Percentiles rank a stretch among this genome's conserved stretches.
These are phyloP conservation scores for Limosa lapponica DNA, from an alignment of 2,797 vertebrate genomes.

Conservation along the genomic window DNA sequence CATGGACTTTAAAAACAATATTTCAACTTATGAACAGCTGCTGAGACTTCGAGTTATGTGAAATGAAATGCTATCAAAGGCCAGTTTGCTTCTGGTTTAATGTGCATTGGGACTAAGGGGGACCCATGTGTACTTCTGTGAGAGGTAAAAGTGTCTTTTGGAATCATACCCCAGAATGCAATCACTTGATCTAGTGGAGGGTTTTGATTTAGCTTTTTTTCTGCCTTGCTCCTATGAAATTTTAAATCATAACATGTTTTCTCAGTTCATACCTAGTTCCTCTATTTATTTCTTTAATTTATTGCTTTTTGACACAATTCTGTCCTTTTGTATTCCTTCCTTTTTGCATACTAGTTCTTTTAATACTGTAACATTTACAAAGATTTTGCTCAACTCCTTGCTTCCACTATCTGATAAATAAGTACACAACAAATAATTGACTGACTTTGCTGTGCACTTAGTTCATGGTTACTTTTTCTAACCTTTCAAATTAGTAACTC, in stretches of 20 bases:
- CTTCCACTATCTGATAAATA: not conserved
- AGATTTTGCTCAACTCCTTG: not conserved
- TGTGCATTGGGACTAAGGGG: rapidly evolving
- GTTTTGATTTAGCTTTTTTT: not conserved
- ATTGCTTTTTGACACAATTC: not conserved
- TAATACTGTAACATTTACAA: not conserved
- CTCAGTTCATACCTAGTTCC: not conserved
- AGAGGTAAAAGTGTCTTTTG: not conserved
- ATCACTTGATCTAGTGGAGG: not conserved
- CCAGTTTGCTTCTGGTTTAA: not conserved
- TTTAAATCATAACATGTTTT: not conserved
- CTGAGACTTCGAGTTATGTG: not conserved
- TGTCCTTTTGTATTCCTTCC: not conserved
- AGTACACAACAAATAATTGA: not conserved
- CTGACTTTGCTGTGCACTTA: not conserved
- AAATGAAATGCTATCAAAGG: not conserved
- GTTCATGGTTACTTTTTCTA: not conserved
- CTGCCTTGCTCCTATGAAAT: not conserved
- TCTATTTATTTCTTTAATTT: not conserved
- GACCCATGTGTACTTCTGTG: not conserved
- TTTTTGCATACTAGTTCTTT: not conserved
- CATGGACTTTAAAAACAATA: not conserved
- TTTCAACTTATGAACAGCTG: not conserved
- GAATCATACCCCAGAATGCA: not conserved
- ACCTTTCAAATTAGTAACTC: not conserved